Conservation (phyloP, 2,797 vertebrate genomes). For the Halcyon badia region DNA sequence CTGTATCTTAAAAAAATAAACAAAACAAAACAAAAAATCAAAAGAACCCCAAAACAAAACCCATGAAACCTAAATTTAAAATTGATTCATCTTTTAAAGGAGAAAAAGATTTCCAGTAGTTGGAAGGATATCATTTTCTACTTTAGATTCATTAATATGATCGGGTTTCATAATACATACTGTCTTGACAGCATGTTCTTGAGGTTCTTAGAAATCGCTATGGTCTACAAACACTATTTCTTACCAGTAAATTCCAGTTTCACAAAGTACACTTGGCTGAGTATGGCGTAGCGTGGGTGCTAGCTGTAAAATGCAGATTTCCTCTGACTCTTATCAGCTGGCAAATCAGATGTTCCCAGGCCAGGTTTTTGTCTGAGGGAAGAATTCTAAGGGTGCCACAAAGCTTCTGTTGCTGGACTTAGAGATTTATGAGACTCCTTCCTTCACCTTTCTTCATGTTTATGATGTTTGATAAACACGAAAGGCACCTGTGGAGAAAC, state of each 20-base stretch:
- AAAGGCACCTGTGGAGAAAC: neutral
- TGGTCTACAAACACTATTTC: neutral
- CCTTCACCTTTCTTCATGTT: neutral
- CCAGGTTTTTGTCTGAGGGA: neutral
- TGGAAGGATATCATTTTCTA: slow-evolving; percentile 32
- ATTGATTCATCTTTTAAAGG: slow-evolving; percentile 9
- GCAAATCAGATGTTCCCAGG: neutral
- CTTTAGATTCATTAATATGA: neutral
- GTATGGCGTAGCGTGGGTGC: neutral
- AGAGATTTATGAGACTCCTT: neutral
- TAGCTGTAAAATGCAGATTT: neutral
- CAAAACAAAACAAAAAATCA: too few relatives aligned
- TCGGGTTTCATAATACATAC: neutral
- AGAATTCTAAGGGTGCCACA: neutral
- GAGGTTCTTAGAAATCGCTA: neutral
- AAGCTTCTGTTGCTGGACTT: neutral
- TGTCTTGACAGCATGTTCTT: neutral
- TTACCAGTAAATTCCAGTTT: neutral
- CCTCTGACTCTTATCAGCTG: neutral
- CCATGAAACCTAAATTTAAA: neutral
- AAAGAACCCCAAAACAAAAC: too few relatives aligned
- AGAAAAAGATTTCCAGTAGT: neutral
- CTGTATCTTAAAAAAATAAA: neutral
- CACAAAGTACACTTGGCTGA: neutral
- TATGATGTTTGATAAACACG: neutral